Percentiles rank a stretch among this genome's conserved stretches.
Conservation (phyloP, 2,113 vertebrate genomes). For the Polypterus bichir region DNA sequence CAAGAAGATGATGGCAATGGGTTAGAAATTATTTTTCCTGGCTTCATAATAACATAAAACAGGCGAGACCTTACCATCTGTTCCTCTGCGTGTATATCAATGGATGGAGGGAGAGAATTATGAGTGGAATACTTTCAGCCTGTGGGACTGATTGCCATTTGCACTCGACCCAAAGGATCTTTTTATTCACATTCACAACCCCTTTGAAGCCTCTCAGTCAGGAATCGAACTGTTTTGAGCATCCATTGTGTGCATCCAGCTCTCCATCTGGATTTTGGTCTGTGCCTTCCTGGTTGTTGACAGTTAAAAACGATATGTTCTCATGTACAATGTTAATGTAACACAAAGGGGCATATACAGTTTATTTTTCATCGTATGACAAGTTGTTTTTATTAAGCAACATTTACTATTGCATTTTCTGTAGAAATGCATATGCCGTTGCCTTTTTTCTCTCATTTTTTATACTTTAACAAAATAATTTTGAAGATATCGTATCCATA, state of each 20-base stretch:
- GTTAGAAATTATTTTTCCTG: conserved; percentile 60
- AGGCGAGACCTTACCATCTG: conserved; percentile 43
- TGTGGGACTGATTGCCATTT: conserved; percentile 8
- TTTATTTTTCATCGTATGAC: background rate
- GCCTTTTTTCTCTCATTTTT: background rate
- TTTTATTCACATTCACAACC: conserved; percentile 16
- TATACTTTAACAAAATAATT: conserved; percentile 5
- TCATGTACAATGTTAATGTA: conserved; percentile 1
- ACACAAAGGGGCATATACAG: background rate
- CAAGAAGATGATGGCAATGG: conserved; percentile 55
- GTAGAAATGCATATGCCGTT: background rate
- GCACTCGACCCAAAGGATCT: conserved; percentile 5
- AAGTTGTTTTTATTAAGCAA: conserved; percentile 7
- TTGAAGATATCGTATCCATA: conserved; percentile 6
- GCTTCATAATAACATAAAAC: conserved; percentile 49
- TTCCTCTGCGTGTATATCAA: conserved; percentile 12
- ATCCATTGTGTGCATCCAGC: conserved; percentile 25
- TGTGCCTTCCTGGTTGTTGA: conserved; percentile 6
- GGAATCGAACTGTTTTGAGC: conserved; percentile 15
- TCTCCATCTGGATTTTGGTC: conserved; percentile 11
- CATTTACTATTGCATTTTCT: no score
- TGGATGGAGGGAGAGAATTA: conserved; percentile 16
- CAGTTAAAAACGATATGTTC: conserved; percentile 5
- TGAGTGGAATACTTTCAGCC: conserved; percentile 14
- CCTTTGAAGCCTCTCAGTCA: conserved; percentile 9